A percentile compares a stretch with the other conserved stretches of the same genome.
These are phyloP conservation scores for Myoxocephalus aenaeus DNA, from an alignment of 2,797 vertebrate species.

Conservation along the genomic window DNA sequence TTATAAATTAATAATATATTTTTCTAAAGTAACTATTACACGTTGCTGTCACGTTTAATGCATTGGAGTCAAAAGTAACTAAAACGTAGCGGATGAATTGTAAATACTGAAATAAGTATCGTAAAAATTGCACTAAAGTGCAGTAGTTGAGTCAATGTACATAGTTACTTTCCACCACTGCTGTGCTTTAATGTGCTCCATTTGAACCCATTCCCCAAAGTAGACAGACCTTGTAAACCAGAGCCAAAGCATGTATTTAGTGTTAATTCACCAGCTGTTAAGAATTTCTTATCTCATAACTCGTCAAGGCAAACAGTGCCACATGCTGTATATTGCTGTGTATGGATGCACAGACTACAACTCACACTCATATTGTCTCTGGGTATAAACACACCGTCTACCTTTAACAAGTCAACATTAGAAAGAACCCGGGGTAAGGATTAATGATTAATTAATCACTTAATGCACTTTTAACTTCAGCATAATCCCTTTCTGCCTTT, in stretches of 20 bases:
- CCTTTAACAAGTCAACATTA: background rate
- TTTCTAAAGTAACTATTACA: background rate
- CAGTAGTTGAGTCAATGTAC: background rate
- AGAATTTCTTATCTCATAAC: slow-evolving; percentile 31
- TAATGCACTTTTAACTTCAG: background rate
- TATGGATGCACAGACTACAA: slow-evolving; percentile 12
- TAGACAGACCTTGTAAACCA: slow-evolving; percentile 11
- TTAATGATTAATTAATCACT: background rate
- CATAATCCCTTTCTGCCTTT: background rate
- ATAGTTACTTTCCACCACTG: background rate
- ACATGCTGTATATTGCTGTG: slow-evolving; percentile 17
- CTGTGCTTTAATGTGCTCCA: background rate
- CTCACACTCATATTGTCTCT: slow-evolving; percentile 2
- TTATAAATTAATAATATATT: background rate
- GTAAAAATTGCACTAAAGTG: background rate
- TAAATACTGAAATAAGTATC: background rate
- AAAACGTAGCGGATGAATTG: background rate
- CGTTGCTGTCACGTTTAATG: background rate
- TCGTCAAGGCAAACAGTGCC: slow-evolving; percentile 55
- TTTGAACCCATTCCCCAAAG: background rate
- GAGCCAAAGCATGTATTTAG: background rate
- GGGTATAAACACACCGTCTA: slow-evolving; percentile 27
- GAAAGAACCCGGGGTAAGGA: background rate
- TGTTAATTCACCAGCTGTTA: slow-evolving; percentile 31
- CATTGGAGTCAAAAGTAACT: background rate